Evolutionary conservation across 2,113 vertebrate species (phyloP).

Genomic region (Typhlomys cinereus): DNA sequence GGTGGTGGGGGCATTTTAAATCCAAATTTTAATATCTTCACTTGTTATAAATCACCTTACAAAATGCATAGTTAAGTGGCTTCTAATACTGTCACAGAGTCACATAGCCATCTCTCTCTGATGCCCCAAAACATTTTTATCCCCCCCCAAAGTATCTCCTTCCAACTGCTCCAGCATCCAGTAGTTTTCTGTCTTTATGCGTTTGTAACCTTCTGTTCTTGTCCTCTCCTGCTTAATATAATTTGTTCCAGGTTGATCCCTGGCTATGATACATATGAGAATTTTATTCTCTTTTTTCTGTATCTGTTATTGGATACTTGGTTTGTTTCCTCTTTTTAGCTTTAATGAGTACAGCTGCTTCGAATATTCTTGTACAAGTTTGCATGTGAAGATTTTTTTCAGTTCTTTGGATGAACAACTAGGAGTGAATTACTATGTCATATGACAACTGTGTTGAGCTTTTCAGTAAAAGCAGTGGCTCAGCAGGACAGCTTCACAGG

Average conservation of each 20-base stretch:
- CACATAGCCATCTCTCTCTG: background rate
- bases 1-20: background rate
- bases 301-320: background rate
- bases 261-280: background rate
- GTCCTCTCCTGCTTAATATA: background rate
- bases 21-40: background rate
- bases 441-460: no score
- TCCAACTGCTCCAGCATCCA: background rate
- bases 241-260: background rate
- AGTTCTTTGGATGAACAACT: background rate
- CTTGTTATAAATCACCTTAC: background rate
- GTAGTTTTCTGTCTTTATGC: background rate
- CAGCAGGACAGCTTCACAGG: no score
- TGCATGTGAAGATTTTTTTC: background rate
- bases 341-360: background rate
- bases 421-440: background rate
- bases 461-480: no score
- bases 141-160: background rate
- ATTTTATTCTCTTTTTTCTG: constrained; percentile 41
- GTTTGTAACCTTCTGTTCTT: background rate
- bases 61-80: background rate
- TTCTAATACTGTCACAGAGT: background rate
- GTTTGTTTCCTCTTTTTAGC: background rate
- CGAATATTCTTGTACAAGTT: background rate
- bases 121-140: background rate